phyloP scores from a whole-genome alignment of 2,113 vertebrate genomes.

The Trichomycterus rosablanca region DNA sequence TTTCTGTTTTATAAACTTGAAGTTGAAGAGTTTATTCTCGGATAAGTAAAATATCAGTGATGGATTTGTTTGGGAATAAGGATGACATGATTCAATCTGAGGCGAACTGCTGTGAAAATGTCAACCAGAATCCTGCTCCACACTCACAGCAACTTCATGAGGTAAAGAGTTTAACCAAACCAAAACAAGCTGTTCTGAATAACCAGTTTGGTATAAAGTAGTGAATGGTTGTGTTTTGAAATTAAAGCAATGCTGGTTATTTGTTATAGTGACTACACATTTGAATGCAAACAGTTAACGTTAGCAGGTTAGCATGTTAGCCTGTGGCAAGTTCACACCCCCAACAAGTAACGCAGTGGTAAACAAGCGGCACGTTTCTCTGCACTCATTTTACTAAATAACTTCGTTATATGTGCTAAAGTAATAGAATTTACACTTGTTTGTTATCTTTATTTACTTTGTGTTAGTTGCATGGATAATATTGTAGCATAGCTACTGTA shows the following conservation, averaged over 20 bases:
- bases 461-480: too few relatives aligned
- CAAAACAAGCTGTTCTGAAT: neutral
- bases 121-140: neutral
- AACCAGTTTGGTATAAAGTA: too few relatives aligned
- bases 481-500: too few relatives aligned
- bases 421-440: too few relatives aligned
- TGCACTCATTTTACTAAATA: too few relatives aligned
- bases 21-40: neutral
- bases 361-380: too few relatives aligned
- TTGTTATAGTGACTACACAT: neutral
- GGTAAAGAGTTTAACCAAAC: conserved; percentile 11
- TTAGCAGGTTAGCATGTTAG: neutral
- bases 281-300: too few relatives aligned
- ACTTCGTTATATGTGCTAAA: too few relatives aligned
- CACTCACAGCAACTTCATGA: conserved; percentile 19
- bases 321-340: neutral
- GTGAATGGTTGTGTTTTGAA: too few relatives aligned
- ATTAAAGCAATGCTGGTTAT: neutral
- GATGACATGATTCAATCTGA: conserved; percentile 29
- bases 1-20: too few relatives aligned
- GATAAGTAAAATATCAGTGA: conserved; percentile 34
- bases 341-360: neutral
- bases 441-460: too few relatives aligned
- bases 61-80: conserved; percentile 63
- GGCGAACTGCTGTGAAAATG: conserved; percentile 33